These are phyloP conservation scores for Brachyhypopomus gauderio DNA, from an alignment of 2,113 vertebrate genomes.

Conservation along the genomic window DNA sequence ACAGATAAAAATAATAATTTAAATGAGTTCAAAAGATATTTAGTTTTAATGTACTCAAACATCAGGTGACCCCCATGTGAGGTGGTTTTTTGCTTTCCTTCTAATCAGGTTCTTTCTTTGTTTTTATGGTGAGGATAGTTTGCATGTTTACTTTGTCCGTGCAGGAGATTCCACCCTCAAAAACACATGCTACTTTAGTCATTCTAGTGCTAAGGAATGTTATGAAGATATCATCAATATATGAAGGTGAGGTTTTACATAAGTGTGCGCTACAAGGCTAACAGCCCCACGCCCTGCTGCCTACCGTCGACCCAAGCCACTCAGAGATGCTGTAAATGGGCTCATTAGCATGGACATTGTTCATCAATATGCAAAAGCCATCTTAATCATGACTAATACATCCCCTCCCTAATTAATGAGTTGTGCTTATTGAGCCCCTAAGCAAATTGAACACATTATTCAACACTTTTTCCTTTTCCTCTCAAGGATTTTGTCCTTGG, in stretches of 20 bases:
- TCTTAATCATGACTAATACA: conserved; percentile 72
- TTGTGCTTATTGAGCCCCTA: conserved; percentile 60
- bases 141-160: no score
- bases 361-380: conserved; percentile 68
- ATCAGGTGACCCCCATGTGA: conserved; percentile 22
- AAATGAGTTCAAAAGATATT: conserved; percentile 43
- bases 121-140: neutral
- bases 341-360: conserved; percentile 51
- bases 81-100: neutral
- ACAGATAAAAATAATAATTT: conserved; percentile 30
- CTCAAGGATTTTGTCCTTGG: conserved; percentile 56
- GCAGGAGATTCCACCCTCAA: no score
- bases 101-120: no score
- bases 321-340: neutral
- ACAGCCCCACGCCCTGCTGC: neutral
- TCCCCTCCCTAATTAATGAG: conserved; percentile 71
- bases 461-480: conserved; percentile 50
- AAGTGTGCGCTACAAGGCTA: neutral
- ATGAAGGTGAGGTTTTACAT: neutral
- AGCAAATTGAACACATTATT: conserved; percentile 65
- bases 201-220: neutral
- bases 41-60: conserved; percentile 43
- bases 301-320: neutral
- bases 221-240: neutral
- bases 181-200: no score